phyloP scores from a whole-genome alignment of 2,113 vertebrate species.

The Aix galericulata region DNA sequence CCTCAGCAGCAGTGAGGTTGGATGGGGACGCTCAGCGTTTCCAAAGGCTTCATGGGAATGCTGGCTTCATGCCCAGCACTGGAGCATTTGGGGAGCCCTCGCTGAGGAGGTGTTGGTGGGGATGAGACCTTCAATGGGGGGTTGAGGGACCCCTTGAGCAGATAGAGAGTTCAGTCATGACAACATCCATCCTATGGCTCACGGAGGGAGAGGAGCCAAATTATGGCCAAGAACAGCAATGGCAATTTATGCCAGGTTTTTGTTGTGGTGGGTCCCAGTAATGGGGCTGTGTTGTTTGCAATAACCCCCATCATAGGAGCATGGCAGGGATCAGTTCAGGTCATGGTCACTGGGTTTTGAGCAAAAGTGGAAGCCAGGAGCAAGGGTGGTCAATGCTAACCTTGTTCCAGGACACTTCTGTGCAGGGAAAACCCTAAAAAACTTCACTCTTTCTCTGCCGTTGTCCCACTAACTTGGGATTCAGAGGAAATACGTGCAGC shows the following conservation, averaged over 20 bases:
- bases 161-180: rapidly evolving
- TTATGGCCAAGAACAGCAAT: background rate
- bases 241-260: background rate
- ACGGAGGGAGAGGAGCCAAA: background rate
- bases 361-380: background rate
- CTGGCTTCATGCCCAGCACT: background rate
- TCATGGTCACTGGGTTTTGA: background rate
- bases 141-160: background rate
- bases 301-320: background rate
- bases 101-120: background rate
- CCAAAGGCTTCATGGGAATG: background rate
- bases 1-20: background rate
- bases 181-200: too few relatives aligned
- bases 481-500: background rate
- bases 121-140: background rate
- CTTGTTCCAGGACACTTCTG: background rate
- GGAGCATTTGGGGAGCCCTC: background rate
- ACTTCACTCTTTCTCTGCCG: background rate
- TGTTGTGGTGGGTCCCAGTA: background rate
- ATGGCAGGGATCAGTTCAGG: background rate
- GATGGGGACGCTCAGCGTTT: background rate
- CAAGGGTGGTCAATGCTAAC: background rate
- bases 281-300: background rate
- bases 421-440: background rate
- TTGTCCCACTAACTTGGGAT: background rate